phyloP scores from a whole-genome alignment of 2,888 invertebrate genomes.

The Plebejus melissa region DNA sequence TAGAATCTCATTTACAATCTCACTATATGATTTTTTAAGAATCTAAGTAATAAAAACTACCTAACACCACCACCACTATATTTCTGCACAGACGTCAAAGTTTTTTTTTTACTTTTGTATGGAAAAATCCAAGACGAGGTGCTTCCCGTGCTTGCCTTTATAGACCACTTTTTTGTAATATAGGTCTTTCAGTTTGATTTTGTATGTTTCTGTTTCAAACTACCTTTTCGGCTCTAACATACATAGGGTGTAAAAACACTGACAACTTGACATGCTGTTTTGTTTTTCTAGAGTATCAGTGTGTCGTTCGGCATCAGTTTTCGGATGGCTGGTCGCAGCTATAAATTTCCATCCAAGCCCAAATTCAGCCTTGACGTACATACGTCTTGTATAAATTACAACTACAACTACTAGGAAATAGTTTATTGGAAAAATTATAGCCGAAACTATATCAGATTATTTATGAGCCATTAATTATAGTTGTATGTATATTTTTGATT shows the following conservation, averaged over 20 bases:
- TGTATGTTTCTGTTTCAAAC: too few species aligned
- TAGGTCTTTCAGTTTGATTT: too few species aligned
- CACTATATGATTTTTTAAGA: neutral
- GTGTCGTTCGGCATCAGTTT: slow-evolving; percentile 14
- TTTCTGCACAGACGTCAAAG: too few species aligned
- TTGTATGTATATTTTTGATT: slow-evolving; percentile 19
- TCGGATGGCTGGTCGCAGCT: slow-evolving; percentile 32
- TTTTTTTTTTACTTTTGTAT: too few species aligned
- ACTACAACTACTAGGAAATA: neutral
- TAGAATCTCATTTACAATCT: too few species aligned
- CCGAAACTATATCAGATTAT: slow-evolving; percentile 8
- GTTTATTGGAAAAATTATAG: slow-evolving; percentile 15
- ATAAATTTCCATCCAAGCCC: slow-evolving; percentile 42
- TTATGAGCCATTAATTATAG: slow-evolving; percentile 22
- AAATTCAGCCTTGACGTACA: slow-evolving; percentile 41
- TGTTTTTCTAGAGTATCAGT: neutral
- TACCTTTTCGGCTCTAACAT: too few species aligned
- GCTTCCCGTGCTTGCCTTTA: too few species aligned
- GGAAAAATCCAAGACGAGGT: too few species aligned
- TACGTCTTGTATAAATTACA: slow-evolving; percentile 55
- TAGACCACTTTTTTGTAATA: too few species aligned
- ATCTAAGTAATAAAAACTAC: too few species aligned
- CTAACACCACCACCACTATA: too few species aligned
- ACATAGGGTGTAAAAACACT: neutral
- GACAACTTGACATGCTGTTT: slow-evolving; percentile 13